Evolutionary conservation across 2,888 invertebrate species (phyloP).

Genomic region (Mylabris sibirica): DNA sequence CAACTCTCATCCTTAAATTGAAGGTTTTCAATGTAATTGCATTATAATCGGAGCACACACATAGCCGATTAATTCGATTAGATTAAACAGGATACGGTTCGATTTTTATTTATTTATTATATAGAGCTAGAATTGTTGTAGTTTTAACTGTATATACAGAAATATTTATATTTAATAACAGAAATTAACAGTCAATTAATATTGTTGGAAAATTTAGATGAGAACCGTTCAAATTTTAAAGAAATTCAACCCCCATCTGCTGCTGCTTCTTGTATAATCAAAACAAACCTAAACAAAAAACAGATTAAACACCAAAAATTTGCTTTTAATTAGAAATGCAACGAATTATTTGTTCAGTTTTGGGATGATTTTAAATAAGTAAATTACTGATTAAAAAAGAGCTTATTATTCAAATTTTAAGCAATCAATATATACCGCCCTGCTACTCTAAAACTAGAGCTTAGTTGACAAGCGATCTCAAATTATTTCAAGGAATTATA

Average conservation of each 20-base stretch:
- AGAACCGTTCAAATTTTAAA: not conserved
- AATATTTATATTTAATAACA: slow-evolving; percentile 36
- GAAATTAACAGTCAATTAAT: slow-evolving; percentile 44
- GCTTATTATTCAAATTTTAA: slow-evolving; percentile 27
- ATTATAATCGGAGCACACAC: not conserved
- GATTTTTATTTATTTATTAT: not conserved
- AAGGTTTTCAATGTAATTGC: not conserved
- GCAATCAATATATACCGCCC: too few relatives aligned
- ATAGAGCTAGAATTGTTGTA: slow-evolving; percentile 19
- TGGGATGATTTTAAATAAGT: slow-evolving; percentile 26
- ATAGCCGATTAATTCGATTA: not conserved
- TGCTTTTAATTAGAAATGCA: slow-evolving; percentile 25
- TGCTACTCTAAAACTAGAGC: too few relatives aligned
- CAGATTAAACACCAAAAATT: slow-evolving; percentile 44
- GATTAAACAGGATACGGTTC: not conserved
- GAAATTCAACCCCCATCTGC: slow-evolving; percentile 26
- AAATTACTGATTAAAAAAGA: slow-evolving; percentile 29
- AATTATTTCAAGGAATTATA: too few relatives aligned
- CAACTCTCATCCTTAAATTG: not conserved
- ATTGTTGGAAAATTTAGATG: slow-evolving; percentile 29
- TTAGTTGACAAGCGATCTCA: too few relatives aligned
- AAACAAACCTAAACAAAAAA: slow-evolving; percentile 28
- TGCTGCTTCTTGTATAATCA: slow-evolving; percentile 32
- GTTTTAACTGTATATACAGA: slow-evolving; percentile 31
- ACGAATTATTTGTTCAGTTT: slow-evolving; percentile 28